These are phyloP conservation scores for Aegithalos caudatus DNA, from an alignment of 2,113 vertebrate genomes.

Conservation along the genomic window DNA sequence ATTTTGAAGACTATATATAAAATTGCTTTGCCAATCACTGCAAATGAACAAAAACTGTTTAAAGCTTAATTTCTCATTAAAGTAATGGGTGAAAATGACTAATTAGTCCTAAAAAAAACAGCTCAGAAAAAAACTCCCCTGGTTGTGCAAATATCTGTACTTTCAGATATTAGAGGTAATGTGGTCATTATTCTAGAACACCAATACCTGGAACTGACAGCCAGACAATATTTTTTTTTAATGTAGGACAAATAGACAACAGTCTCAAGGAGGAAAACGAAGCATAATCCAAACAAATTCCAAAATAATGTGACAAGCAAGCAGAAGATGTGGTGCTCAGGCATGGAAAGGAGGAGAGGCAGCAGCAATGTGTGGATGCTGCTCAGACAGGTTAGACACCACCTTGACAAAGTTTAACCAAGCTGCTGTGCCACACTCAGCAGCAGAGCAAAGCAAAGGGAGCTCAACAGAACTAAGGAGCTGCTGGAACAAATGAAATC, in stretches of 20 bases:
- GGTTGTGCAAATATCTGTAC: neutral
- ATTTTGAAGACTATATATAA: neutral
- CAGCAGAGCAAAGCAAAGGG: neutral
- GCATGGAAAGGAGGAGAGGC: neutral
- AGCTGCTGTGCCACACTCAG: too few relatives aligned
- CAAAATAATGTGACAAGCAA: neutral
- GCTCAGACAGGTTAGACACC: neutral
- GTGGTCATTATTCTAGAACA: neutral
- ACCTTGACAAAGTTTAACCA: neutral
- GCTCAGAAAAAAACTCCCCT: neutral
- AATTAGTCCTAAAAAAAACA: neutral
- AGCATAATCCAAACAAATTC: neutral
- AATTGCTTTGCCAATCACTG: neutral
- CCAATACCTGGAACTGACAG: neutral
- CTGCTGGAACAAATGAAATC: slow-evolving; percentile 31
- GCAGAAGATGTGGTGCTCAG: neutral
- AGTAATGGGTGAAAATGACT: neutral
- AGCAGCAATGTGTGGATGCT: rapidly evolving
- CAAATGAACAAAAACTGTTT: neutral
- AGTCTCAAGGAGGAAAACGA: neutral
- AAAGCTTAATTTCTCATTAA: neutral
- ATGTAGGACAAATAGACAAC: neutral
- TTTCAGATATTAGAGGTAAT: neutral
- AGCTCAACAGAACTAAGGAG: neutral
- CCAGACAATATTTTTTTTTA: neutral